Evolutionary conservation across 2,888 invertebrate species (phyloP).

Genomic region (Byasa hedistus): DNA sequence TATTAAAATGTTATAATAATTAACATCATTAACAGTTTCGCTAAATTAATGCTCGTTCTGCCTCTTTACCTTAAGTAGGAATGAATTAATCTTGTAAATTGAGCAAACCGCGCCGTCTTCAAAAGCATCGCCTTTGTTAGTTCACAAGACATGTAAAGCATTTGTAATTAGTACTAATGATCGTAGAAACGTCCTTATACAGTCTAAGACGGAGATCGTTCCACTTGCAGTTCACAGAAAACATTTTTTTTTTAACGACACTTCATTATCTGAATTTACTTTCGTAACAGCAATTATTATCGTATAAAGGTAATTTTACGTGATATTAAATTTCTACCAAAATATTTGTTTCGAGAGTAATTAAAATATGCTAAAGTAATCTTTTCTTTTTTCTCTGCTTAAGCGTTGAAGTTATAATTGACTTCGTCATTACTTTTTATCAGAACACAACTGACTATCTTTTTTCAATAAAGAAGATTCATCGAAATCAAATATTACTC

Average conservation of each 20-base stretch:
- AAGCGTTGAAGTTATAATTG: too few relatives aligned
- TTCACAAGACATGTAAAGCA: constrained; percentile 44
- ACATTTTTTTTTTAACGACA: not conserved
- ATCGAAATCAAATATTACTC: too few relatives aligned
- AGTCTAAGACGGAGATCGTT: not conserved
- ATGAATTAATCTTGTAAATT: constrained; percentile 37
- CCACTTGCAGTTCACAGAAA: not conserved
- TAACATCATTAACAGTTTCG: constrained; percentile 17
- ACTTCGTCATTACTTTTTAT: too few relatives aligned
- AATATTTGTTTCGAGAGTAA: too few relatives aligned
- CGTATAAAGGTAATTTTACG: not conserved
- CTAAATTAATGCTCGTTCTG: constrained; percentile 26
- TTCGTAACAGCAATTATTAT: not conserved
- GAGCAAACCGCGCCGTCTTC: constrained; percentile 31
- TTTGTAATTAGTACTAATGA: constrained; percentile 43
- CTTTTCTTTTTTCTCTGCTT: too few relatives aligned
- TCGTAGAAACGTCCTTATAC: constrained; percentile 6
- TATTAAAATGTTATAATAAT: not conserved
- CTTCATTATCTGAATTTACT: not conserved
- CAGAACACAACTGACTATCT: too few relatives aligned
- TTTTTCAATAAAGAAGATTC: too few relatives aligned
- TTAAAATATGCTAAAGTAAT: too few relatives aligned
- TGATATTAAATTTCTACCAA: not conserved
- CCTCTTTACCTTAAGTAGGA: constrained; percentile 21
- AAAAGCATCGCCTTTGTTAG: constrained; percentile 43